Evolutionary conservation across 2,888 invertebrate genomes (phyloP).

Genomic region (Drosophila imparisetae): DNA sequence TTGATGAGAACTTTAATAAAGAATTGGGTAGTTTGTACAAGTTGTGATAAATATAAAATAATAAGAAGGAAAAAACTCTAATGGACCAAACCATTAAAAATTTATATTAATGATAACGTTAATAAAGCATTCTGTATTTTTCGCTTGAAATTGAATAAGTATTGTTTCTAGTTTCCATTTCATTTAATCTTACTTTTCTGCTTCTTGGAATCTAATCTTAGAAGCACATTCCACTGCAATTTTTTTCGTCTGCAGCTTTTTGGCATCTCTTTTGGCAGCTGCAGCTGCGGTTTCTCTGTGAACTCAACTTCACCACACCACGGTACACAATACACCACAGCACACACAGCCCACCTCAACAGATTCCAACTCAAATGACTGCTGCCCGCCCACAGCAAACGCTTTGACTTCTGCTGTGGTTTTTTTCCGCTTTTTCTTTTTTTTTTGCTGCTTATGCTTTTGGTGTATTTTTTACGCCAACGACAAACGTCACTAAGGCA

Average conservation of each 20-base stretch:
- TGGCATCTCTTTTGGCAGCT: slow-evolving; percentile 30
- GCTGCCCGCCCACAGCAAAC: slow-evolving; percentile 52
- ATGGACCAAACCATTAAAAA: neutral
- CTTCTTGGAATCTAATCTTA: neutral
- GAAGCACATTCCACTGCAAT: slow-evolving; percentile 24
- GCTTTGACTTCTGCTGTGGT: slow-evolving; percentile 51
- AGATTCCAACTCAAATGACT: slow-evolving; percentile 55
- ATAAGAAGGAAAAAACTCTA: neutral
- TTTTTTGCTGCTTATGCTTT: slow-evolving; percentile 18
- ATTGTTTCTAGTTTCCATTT: neutral
- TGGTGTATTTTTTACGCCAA: slow-evolving; percentile 63
- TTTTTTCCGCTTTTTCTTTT: slow-evolving; percentile 10
- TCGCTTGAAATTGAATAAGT: neutral
- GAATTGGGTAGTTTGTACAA: neutral
- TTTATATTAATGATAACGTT: neutral
- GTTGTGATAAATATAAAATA: neutral
- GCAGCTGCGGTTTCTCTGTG: slow-evolving; percentile 50
- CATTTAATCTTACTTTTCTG: neutral
- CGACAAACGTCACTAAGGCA: slow-evolving; percentile 51
- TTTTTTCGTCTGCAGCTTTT: slow-evolving; percentile 33
- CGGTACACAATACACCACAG: slow-evolving; percentile 16
- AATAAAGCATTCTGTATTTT: neutral
- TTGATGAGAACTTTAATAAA: too few relatives aligned
- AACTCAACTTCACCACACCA: slow-evolving; percentile 45
- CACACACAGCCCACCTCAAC: slow-evolving; percentile 44